These are phyloP conservation scores for Tenrec ecaudatus DNA, from an alignment of 2,113 vertebrate species.

Conservation along the genomic window DNA sequence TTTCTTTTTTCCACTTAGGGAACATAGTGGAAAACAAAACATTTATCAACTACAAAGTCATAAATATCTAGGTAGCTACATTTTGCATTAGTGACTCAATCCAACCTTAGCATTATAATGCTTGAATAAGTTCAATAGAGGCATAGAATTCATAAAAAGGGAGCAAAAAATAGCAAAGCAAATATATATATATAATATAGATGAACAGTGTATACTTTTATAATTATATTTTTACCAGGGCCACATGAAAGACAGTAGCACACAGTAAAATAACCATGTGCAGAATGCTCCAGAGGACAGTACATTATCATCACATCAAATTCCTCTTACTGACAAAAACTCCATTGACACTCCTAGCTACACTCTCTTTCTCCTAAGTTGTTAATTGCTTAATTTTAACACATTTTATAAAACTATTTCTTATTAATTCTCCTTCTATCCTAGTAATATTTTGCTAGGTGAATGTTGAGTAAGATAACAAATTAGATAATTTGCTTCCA, in stretches of 20 bases:
- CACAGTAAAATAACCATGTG: constrained; percentile 59
- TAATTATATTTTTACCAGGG: constrained; percentile 48
- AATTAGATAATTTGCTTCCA: background rate
- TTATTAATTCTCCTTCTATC: constrained; percentile 59
- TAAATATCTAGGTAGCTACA: background rate
- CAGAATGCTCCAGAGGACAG: constrained; percentile 30
- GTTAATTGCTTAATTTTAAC: constrained; percentile 80
- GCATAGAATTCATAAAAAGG: background rate
- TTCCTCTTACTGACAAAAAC: constrained; percentile 68
- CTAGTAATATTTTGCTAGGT: background rate
- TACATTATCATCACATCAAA: constrained; percentile 65
- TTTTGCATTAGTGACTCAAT: background rate
- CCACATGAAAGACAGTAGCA: constrained; percentile 48
- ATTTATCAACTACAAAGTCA: background rate
- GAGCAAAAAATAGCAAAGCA: background rate
- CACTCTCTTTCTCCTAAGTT: constrained; percentile 78
- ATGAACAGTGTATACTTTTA: background rate
- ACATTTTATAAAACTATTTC: constrained; percentile 74
- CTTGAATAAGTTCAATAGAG: background rate
- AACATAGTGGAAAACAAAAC: constrained; percentile 26
- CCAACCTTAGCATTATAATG: constrained; percentile 24
- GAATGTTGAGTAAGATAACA: background rate
- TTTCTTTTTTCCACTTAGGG: background rate
- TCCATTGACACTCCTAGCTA: constrained; percentile 58
- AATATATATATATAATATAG: background rate